Evolutionary conservation across 2,888 invertebrate species (phyloP).

Genomic region (Brachyptera risi): DNA sequence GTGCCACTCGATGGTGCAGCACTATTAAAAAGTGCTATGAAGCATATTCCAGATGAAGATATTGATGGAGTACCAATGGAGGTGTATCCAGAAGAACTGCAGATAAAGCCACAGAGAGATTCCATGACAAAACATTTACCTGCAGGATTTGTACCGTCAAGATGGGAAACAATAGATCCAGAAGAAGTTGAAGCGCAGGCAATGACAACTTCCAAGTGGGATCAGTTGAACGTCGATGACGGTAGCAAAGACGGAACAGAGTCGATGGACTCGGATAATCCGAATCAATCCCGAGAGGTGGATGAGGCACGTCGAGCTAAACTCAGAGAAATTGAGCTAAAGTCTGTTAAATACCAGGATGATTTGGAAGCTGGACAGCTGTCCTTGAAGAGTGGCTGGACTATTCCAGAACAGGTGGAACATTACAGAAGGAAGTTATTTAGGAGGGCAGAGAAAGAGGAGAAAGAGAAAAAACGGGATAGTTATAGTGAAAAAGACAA

Average conservation of each 20-base stretch:
- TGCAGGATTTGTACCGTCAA: slow-evolving; percentile 81
- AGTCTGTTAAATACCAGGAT: slow-evolving; percentile 93
- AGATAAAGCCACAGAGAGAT: neutral
- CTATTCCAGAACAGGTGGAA: slow-evolving; percentile 73
- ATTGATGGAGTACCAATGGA: slow-evolving; percentile 61
- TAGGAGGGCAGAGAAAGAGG: slow-evolving; percentile 56
- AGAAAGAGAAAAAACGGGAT: slow-evolving; percentile 39
- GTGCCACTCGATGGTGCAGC: slow-evolving; percentile 77
- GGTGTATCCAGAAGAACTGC: slow-evolving; percentile 34
- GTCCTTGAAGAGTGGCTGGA: slow-evolving; percentile 67
- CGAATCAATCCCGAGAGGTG: neutral
- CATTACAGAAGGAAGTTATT: slow-evolving; percentile 86
- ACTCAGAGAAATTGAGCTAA: slow-evolving; percentile 89
- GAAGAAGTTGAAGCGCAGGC: slow-evolving; percentile 75
- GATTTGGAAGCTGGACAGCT: slow-evolving; percentile 85
- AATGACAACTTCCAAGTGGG: slow-evolving; percentile 87
- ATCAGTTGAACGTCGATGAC: slow-evolving; percentile 57
- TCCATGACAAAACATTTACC: slow-evolving; percentile 40
- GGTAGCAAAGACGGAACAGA: slow-evolving; percentile 27
- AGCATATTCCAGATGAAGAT: slow-evolving; percentile 55
- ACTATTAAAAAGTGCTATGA: slow-evolving; percentile 65
- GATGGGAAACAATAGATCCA: slow-evolving; percentile 96
- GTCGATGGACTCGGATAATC: slow-evolving; percentile 29
- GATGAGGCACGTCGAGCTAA: slow-evolving; percentile 68
- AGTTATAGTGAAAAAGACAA: slow-evolving; percentile 29